Evolutionary conservation across 1,140 invertebrate species (phyloP).

Genomic region (Cotesia typhae): DNA sequence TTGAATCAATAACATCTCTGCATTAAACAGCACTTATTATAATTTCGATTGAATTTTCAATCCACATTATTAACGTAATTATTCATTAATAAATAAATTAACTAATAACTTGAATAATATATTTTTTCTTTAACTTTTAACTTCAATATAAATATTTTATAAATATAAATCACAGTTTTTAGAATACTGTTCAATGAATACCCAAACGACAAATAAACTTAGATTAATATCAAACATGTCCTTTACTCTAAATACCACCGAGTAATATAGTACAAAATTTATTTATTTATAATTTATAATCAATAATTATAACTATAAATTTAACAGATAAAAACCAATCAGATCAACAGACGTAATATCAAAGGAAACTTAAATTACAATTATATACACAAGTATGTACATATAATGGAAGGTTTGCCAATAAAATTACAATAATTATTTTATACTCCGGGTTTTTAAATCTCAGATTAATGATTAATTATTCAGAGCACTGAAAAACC

Average conservation of each 20-base stretch:
- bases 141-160: not conserved
- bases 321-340: not conserved
- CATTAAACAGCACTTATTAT: not conserved
- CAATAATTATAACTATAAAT: not conserved
- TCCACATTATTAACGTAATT: not conserved
- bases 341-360: not conserved
- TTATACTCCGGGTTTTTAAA: too few relatives aligned
- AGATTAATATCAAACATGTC: too few relatives aligned
- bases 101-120: too few relatives aligned
- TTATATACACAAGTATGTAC: constrained; percentile 42
- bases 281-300: not conserved
- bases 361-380: constrained; percentile 31
- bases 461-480: too few relatives aligned
- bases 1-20: constrained; percentile 15
- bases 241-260: constrained; percentile 13
- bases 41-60: constrained; percentile 19
- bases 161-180: too few relatives aligned
- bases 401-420: constrained; percentile 44
- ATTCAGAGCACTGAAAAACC: constrained; percentile 31
- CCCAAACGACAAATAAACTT: not conserved
- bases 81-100: not conserved
- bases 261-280: constrained; percentile 33
- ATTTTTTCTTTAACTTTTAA: not conserved
- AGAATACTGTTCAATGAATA: constrained; percentile 1
- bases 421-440: not conserved